Base-by-base conservation (phyloP, 2,113 vertebrate species). In the Cyphomyrus plagiostoma region DNA sequence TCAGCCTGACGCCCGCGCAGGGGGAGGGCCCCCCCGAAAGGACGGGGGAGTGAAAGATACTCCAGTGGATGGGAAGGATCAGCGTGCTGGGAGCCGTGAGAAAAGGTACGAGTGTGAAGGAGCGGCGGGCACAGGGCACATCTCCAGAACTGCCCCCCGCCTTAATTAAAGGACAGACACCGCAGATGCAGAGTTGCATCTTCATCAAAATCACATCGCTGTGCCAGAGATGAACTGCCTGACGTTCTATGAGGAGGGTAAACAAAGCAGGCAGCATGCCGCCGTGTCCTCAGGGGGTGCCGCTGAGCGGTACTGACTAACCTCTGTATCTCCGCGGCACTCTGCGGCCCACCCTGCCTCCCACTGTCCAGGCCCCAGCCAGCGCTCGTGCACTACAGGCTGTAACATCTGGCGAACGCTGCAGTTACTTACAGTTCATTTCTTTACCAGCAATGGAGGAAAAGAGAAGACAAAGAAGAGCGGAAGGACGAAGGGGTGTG, bases 21-120 rank as follows among this genome's bases (percentile, higher is more conserved):
- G 46, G 49, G 48, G 3, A 8, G 49, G 83, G 48, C 21, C 1
- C 45, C 74, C 62, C 62, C 62, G 26, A 70, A 70, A 70, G 82
- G 46, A 48, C 48, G 26, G 85, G 50, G 50, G 85, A 56, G 49
- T 48, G 49, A 53, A 49, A 19, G 30, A 53, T 52, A 50, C 50
- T 52, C n/a, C 5, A 80, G 30, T 15, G 74, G 35, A 87, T n/a
- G 49, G 50, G n/a, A 53, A 87, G 50, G 50, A 39, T 52, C n/a
- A 17, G 85, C 85, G 30, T 94, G 95, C 95, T 94, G 10, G 96
- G 95, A 93, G 95, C 95, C 93, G 95, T 96, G 95, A 94, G 93
- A 96, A 96, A 96, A 97, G 95, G 95, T 96, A 96, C 96, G 95
- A 95, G 94, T 95, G 48, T 95, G 94, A 96, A 93, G 93, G 95